A percentile compares a stretch with the other conserved stretches of the same genome.
These are phyloP conservation scores for Montipora efflorescens DNA, from an alignment of 64 coral and sea anemone species.

Conservation along the genomic window DNA sequence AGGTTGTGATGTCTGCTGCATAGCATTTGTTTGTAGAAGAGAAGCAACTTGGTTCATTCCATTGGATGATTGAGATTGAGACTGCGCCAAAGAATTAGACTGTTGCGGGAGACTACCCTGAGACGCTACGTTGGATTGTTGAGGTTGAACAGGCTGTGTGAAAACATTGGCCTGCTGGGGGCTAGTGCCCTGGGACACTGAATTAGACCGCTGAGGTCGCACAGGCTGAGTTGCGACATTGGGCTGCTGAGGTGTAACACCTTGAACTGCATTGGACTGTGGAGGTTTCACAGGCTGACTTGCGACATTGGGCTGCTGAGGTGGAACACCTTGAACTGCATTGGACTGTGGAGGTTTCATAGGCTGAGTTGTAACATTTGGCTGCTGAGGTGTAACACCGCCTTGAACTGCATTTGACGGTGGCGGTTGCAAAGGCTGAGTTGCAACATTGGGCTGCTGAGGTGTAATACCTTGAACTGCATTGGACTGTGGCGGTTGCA, in stretches of 20 bases:
- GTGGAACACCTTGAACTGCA: background rate
- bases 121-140: background rate
- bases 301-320: background rate
- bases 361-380: background rate
- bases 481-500: background rate
- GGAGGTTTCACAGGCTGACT: background rate
- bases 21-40: background rate
- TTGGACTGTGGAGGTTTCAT: background rate
- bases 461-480: background rate
- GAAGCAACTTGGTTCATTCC: background rate
- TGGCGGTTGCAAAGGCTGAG: background rate
- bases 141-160: background rate
- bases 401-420: background rate
- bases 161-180: background rate
- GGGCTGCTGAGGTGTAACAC: background rate
- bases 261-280: background rate
- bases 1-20: background rate
- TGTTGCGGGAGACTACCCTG: background rate
- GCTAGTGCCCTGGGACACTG: background rate
- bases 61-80: background rate
- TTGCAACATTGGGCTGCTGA: background rate
- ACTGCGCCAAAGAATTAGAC: background rate
- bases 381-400: background rate
- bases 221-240: background rate
- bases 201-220: background rate